Evolutionary conservation across 2,888 invertebrate genomes (phyloP).

Genomic region (Rhodophaea formosa): DNA sequence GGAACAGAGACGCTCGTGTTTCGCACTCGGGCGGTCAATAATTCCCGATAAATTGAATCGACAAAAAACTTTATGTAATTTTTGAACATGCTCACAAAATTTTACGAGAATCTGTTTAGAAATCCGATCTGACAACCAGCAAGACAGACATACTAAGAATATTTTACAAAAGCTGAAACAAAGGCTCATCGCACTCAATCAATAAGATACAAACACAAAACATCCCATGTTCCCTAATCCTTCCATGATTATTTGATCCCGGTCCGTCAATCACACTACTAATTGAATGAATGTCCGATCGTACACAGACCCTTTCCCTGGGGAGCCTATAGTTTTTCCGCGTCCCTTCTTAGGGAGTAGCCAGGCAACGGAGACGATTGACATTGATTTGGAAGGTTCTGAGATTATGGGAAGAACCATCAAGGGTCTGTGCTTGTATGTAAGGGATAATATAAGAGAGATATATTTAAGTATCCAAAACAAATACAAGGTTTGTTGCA

Average conservation of each 20-base stretch:
- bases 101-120: no score
- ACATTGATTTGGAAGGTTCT: constrained; percentile 13
- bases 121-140: no score
- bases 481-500: no score
- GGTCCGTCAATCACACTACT: constrained; percentile 55
- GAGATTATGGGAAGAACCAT: neutral
- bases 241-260: constrained; percentile 15
- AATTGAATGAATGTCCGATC: constrained; percentile 66
- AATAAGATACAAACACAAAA: neutral
- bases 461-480: no score
- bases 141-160: no score
- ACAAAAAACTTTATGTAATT: no score
- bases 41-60: no score
- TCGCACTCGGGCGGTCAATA: no score
- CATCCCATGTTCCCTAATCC: neutral
- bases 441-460: neutral
- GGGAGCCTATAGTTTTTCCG: constrained; percentile 55
- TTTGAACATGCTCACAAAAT: no score
- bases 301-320: constrained; percentile 45
- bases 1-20: no score
- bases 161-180: no score
- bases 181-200: no score
- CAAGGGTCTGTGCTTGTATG: neutral
- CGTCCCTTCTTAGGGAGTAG: constrained; percentile 28
- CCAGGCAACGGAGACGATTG: constrained; percentile 27